Percentiles rank a stretch among this genome's conserved stretches.
Evolutionary conservation across 37 sponge, comb jelly and placozoan species (phyloP).

Genomic region (Halisarca cf. caerulea): DNA sequence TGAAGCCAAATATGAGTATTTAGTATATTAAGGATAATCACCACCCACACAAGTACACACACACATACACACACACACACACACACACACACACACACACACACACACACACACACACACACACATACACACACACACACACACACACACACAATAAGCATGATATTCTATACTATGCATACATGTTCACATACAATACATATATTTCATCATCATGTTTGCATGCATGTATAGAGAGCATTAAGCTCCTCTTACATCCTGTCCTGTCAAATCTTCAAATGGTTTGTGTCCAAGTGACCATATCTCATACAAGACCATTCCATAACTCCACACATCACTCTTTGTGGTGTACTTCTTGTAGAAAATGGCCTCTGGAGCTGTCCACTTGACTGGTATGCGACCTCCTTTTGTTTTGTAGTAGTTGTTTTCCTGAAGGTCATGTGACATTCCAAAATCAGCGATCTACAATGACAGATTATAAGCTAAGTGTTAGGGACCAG

Average conservation of each 20-base stretch:
- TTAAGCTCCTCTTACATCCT: background rate
- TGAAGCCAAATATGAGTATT: too few species aligned
- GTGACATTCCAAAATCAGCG: constrained; percentile 43
- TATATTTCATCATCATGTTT: background rate
- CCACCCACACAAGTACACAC: too few species aligned
- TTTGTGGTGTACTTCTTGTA: constrained; percentile 19
- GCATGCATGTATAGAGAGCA: background rate
- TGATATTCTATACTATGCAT: background rate
- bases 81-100: too few species aligned
- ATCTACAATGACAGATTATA: background rate
- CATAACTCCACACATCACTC: constrained; percentile 30
- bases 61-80: too few species aligned
- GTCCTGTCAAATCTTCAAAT: background rate
- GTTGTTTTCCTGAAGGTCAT: constrained; percentile 19
- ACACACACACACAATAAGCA: too few species aligned
- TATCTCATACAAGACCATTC: constrained; percentile 20
- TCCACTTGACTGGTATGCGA: constrained; percentile 31
- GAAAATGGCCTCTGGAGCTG: constrained; percentile 30
- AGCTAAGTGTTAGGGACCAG: too few species aligned
- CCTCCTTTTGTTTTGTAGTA: constrained; percentile 39
- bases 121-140: background rate
- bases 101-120: background rate
- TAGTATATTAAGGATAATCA: too few species aligned
- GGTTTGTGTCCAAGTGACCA: constrained; percentile 22
- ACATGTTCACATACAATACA: background rate